These are phyloP conservation scores for Artibeus jamaicensis DNA, from an alignment of 2,797 vertebrate genomes.

Conservation along the genomic window DNA sequence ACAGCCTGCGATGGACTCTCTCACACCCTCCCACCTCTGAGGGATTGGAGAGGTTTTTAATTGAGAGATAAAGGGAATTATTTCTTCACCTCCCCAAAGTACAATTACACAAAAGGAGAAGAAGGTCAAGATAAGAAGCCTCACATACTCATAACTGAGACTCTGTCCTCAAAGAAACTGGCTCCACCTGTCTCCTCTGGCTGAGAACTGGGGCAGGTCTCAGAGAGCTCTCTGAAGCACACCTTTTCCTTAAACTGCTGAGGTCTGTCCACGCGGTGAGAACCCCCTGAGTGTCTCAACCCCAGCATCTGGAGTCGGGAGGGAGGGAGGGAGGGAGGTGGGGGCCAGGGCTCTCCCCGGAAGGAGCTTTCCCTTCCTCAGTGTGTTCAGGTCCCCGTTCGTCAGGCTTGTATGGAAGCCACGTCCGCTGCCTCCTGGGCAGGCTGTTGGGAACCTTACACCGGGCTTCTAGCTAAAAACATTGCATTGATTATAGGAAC, in stretches of 20 bases:
- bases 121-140: not conserved
- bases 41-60: not conserved
- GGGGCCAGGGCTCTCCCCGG: too few relatives aligned
- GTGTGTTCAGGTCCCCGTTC: accelerated
- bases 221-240: not conserved
- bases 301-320: not conserved
- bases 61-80: not conserved
- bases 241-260: not conserved
- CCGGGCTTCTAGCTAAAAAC: too few relatives aligned
- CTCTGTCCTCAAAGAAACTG: not conserved
- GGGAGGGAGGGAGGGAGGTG: not conserved
- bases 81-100: not conserved
- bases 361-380: accelerated
- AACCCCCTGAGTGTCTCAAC: not conserved
- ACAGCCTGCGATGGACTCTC: not conserved
- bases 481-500: too few relatives aligned
- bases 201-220: not conserved
- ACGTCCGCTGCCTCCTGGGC: accelerated
- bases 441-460: too few relatives aligned
- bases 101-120: not conserved
- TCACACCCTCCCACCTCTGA: accelerated
- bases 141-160: not conserved
- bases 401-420: not conserved
- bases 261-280: not conserved
- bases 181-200: not conserved